Evolutionary conservation across 2,113 vertebrate genomes (phyloP).

Genomic region (Terrapene triunguis): DNA sequence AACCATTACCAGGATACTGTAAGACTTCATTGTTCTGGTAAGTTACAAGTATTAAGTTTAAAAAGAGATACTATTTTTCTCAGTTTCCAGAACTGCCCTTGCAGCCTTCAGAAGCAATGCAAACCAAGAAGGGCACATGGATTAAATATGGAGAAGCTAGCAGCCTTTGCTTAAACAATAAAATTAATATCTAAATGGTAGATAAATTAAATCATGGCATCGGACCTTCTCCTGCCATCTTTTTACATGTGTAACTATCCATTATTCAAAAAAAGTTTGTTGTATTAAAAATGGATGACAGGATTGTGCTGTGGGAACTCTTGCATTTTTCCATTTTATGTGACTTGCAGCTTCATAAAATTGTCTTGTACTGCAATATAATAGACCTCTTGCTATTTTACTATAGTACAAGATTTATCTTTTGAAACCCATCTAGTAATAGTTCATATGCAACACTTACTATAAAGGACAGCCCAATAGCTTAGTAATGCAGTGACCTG

Average conservation of each 20-base stretch:
- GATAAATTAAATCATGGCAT: conserved; percentile 7
- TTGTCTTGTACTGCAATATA: neutral
- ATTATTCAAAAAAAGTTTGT: neutral
- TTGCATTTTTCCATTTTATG: neutral
- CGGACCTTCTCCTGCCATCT: neutral
- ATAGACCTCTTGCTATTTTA: neutral
- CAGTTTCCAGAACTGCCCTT: conserved; percentile 12
- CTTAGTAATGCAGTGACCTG: neutral
- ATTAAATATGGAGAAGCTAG: neutral
- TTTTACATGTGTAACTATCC: conserved; percentile 2
- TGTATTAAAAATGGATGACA: neutral
- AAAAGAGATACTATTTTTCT: neutral
- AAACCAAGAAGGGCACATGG: neutral
- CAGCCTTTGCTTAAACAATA: conserved; percentile 4
- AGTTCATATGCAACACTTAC: neutral
- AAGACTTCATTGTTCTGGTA: neutral
- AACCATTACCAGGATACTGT: neutral
- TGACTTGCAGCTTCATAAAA: neutral
- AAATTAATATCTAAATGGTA: neutral
- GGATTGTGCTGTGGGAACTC: neutral
- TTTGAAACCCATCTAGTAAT: neutral
- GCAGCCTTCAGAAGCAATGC: neutral
- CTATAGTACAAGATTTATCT: neutral
- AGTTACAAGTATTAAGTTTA: neutral
- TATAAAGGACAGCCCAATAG: neutral